A percentile compares a stretch with the other conserved stretches of the same genome.
These are phyloP conservation scores for Paramisgurnus dabryanus DNA, from an alignment of 2,113 vertebrate genomes.

Conservation along the genomic window DNA sequence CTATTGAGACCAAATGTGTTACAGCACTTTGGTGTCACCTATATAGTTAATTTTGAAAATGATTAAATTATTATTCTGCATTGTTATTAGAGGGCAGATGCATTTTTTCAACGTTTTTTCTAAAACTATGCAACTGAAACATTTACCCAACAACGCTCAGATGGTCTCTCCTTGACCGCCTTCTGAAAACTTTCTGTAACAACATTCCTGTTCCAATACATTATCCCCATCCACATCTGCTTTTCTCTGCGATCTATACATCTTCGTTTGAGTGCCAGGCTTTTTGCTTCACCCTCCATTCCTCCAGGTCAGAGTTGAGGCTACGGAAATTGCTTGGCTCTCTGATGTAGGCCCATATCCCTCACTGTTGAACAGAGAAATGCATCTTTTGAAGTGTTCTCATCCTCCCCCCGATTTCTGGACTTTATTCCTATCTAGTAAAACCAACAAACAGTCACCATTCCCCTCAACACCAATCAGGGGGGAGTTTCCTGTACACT, in stretches of 20 bases:
- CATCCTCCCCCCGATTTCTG: background rate
- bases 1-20: too few species aligned
- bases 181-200: background rate
- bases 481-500: constrained; percentile 28
- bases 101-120: too few species aligned
- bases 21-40: too few species aligned
- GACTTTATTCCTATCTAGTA: constrained; percentile 23
- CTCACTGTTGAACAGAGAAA: constrained; percentile 8
- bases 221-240: constrained; percentile 30
- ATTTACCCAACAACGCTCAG: background rate
- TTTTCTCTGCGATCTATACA: constrained; percentile 6
- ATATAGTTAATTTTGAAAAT: too few species aligned
- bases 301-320: constrained; percentile 30
- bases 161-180: background rate
- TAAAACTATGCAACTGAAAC: background rate
- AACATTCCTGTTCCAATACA: background rate
- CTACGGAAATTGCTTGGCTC: background rate
- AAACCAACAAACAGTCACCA: constrained; percentile 40
- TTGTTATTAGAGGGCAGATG: too few species aligned
- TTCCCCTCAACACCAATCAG: background rate
- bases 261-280: constrained; percentile 12
- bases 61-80: too few species aligned
- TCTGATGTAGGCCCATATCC: constrained; percentile 9
- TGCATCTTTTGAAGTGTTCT: constrained; percentile 14
- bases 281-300: constrained; percentile 4